phyloP scores from a whole-genome alignment of 2,888 invertebrate genomes.

The Eilema depressum region DNA sequence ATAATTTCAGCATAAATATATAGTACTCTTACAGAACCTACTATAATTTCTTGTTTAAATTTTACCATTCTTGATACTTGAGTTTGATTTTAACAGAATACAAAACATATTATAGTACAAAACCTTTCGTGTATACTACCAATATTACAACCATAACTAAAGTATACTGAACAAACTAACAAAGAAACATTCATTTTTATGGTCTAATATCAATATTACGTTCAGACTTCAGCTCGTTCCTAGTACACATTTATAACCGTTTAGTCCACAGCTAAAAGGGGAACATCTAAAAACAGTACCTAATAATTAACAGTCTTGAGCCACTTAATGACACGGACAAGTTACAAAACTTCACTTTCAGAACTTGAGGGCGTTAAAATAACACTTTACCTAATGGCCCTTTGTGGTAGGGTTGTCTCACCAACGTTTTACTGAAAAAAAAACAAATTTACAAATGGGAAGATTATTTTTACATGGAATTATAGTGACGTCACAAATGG shows the following conservation, averaged over 20 bases:
- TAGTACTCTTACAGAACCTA: no score
- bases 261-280: conserved; percentile 25
- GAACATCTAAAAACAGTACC: conserved; percentile 49
- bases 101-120: no score
- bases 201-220: not conserved
- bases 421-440: not conserved
- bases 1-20: no score
- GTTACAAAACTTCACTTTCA: conserved; percentile 57
- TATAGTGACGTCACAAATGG: no score
- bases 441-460: no score
- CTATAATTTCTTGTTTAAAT: no score
- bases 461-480: no score
- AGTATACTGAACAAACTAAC: not conserved
- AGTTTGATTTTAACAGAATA: no score
- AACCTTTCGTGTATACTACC: no score
- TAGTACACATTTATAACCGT: not conserved
- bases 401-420: conserved; percentile 44
- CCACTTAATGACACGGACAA: conserved; percentile 55
- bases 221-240: not conserved
- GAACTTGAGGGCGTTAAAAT: conserved; percentile 55
- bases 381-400: conserved; percentile 52
- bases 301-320: conserved; percentile 52
- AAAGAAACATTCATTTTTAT: conserved; percentile 3
- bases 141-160: not conserved
- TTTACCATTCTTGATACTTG: no score